phyloP scores from a whole-genome alignment of 1,140 invertebrate genomes.

The Halictus rubicundus region DNA sequence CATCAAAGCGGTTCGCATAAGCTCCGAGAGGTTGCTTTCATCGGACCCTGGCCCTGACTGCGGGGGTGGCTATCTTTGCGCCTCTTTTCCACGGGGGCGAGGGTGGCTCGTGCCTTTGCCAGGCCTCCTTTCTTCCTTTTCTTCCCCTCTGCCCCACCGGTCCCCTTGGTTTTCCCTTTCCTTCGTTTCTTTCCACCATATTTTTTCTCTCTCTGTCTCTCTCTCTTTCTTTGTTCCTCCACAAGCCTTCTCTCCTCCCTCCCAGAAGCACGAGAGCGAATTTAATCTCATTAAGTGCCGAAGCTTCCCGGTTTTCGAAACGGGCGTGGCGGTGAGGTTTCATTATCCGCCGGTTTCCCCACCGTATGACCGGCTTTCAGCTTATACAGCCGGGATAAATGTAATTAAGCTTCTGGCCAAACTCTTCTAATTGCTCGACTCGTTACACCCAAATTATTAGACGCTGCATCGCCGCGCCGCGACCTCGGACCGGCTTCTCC shows the following conservation, averaged over 20 bases:
- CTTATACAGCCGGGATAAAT: slow-evolving; percentile 53
- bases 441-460: slow-evolving; percentile 53
- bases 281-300: slow-evolving; percentile 69
- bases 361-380: slow-evolving; percentile 59
- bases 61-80: slow-evolving; percentile 24
- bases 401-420: slow-evolving; percentile 61
- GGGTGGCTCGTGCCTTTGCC: slow-evolving; percentile 30
- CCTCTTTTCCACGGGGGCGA: background rate
- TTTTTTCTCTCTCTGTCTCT: too few relatives aligned
- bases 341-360: slow-evolving; percentile 52
- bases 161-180: too few relatives aligned
- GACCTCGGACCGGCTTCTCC: background rate
- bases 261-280: slow-evolving; percentile 38
- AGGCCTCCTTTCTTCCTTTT: slow-evolving; percentile 7
- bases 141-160: slow-evolving; percentile 29
- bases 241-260: background rate
- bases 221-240: background rate
- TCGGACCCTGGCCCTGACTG: slow-evolving; percentile 12
- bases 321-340: slow-evolving; percentile 37
- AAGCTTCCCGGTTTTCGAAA: slow-evolving; percentile 56
- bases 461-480: background rate
- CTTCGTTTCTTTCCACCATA: too few relatives aligned
- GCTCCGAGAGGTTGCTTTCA: slow-evolving; percentile 17
- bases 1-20: slow-evolving; percentile 17
- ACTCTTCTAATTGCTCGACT: slow-evolving; percentile 62